Evolutionary conservation across 2,888 invertebrate species (phyloP).

Genomic region (Bursaphelenchus okinawaensis): DNA sequence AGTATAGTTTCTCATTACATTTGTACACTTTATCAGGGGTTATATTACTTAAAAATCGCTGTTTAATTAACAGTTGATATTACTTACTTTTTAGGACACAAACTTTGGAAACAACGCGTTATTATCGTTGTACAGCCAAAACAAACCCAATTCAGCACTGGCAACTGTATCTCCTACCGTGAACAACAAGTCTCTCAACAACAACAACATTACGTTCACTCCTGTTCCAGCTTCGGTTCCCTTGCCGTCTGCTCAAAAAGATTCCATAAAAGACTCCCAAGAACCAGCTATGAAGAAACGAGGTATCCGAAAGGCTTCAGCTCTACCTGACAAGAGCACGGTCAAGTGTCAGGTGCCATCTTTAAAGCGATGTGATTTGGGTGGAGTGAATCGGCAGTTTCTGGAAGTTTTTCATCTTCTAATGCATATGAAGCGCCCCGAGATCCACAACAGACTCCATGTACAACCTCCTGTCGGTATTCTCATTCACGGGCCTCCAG

Average conservation of each 20-base stretch:
- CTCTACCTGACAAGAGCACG: background rate
- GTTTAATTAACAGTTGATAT: background rate
- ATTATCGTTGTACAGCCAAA: constrained; percentile 13
- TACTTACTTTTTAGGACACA: constrained; percentile 12
- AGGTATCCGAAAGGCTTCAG: background rate
- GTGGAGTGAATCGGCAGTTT: constrained; percentile 17
- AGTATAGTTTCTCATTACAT: background rate
- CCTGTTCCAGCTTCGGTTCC: background rate
- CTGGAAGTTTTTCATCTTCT: constrained; percentile 43
- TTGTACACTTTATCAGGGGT: background rate
- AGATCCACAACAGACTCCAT: constrained; percentile 78
- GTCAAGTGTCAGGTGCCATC: constrained; percentile 6
- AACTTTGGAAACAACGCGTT: constrained; percentile 16
- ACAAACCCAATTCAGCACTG: background rate
- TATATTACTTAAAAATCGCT: background rate
- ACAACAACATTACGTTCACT: background rate
- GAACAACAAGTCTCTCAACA: background rate
- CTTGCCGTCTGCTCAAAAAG: too few species aligned
- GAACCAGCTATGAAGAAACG: background rate
- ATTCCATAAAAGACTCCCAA: background rate
- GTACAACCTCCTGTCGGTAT: constrained; percentile 83
- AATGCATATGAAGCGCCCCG: constrained; percentile 81
- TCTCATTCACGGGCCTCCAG: constrained; percentile 88
- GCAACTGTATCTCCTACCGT: constrained; percentile 10
- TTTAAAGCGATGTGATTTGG: constrained; percentile 13